These are phyloP conservation scores for Boulengeromyrus knoepffleri DNA, from an alignment of 2,113 vertebrate species.

Conservation along the genomic window DNA sequence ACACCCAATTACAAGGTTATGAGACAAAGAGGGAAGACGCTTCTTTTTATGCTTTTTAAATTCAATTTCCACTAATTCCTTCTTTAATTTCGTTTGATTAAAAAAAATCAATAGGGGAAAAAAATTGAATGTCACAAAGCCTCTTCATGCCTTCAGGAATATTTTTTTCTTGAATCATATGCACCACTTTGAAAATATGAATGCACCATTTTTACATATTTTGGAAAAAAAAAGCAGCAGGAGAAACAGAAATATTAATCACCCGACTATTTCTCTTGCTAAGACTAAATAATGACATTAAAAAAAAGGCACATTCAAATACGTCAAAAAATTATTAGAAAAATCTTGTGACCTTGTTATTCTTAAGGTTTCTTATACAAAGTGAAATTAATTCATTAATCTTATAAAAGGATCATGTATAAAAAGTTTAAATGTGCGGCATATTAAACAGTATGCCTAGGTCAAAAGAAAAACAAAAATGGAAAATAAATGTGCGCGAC, in stretches of 20 bases:
- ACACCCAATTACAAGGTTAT: conserved; percentile 56
- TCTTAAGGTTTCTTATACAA: background rate
- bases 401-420: background rate
- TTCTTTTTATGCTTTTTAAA: conserved; percentile 21
- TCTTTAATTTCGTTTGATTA: conserved; percentile 32
- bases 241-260: conserved; percentile 5
- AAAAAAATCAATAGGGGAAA: conserved; percentile 24
- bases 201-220: background rate
- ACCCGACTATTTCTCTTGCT: background rate
- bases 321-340: background rate
- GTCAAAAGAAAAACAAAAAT: background rate
- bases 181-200: background rate
- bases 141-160: background rate
- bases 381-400: background rate
- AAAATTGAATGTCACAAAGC: background rate
- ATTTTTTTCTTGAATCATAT: background rate
- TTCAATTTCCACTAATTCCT: conserved; percentile 29
- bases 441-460: background rate
- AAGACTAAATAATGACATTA: background rate
- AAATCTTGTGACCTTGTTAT: background rate
- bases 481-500: background rate
- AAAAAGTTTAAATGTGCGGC: background rate
- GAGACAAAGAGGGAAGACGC: conserved; percentile 56
- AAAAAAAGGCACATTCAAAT: background rate
- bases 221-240: background rate